Conservation (phyloP, 2,797 vertebrate species). For the Melanotaenia trifasciata region DNA sequence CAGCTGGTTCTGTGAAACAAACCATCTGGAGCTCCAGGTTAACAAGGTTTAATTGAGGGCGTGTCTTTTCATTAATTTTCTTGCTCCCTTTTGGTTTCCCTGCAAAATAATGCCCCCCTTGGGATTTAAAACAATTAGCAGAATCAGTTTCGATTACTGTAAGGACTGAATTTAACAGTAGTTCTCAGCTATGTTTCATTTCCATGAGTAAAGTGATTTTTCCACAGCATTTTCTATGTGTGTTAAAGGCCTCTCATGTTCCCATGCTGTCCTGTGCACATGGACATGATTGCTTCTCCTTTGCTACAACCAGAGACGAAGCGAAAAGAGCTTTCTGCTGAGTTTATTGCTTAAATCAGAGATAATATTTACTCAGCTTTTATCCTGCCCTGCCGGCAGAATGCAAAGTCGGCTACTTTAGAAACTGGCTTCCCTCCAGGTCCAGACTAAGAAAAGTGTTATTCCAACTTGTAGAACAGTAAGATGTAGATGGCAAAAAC, state of each 20-base stretch:
- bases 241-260: slow-evolving; percentile 7
- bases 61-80: not conserved
- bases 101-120: slow-evolving; percentile 12
- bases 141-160: slow-evolving; percentile 7
- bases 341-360: slow-evolving; percentile 32
- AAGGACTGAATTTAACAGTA: not conserved
- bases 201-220: not conserved
- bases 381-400: slow-evolving; percentile 50
- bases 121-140: not conserved
- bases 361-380: slow-evolving; percentile 66
- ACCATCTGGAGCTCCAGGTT: not conserved
- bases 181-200: slow-evolving; percentile 1
- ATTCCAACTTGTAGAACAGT: slow-evolving; percentile 60
- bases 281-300: slow-evolving; percentile 3
- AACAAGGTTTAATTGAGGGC: not conserved
- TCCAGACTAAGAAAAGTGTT: slow-evolving; percentile 50
- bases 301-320: slow-evolving; percentile 25
- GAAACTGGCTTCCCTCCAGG: slow-evolving; percentile 61
- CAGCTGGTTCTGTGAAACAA: not conserved
- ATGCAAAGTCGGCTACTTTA: slow-evolving; percentile 51
- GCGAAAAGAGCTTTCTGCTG: slow-evolving; percentile 26
- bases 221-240: slow-evolving; percentile 3
- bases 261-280: not conserved
- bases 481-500: slow-evolving; percentile 44
- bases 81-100: not conserved